Evolutionary conservation across 1,140 invertebrate genomes (phyloP), one percentile per base, ranked within the genome.

Genomic region (Sitophilus oryzae): DNA sequence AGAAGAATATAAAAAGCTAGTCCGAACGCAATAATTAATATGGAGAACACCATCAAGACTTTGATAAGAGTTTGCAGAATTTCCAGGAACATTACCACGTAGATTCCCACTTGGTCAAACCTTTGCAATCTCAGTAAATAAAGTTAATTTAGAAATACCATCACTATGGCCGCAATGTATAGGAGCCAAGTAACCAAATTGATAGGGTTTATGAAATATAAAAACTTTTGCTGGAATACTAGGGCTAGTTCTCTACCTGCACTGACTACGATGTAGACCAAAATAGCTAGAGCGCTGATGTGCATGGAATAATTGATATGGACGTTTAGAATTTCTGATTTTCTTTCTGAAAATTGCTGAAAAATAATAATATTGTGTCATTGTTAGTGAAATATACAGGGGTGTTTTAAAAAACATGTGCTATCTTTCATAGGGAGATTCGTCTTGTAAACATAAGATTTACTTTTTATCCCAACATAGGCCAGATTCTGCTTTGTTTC

Each of bases 11-110:
- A 89, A 71, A 94, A 93, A 1, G 88, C 80, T 43, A 93, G 70
- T 10, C 89, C 89, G 73, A 94, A 94, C 1, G 90, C 91, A 46
- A 93, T 86, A 48, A 94, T 88, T 18, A 93, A 76, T 58, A 93
- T 89, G 2, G 88, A 93, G 69, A 93, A 94, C 6, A 93, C 84
- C 69, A 89, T 76, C 10, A 93, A 71, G 3, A 92, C 91, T 76
- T 89, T 88, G 8, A 93, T 82, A 1, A 94, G 76, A 0, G 91
- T 93, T 66, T 88, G 84, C 46, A 93, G 70, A 25, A 93, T 93
- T 73, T 93, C 90, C 55, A 92, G 72, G 66, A 93, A 93, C 90
- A 93, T 93, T 3, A 93, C 89, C 5, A 93, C 88, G 68, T 93
- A 93, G 51, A 93, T 91, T 47, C 91, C 91, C 41, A 91, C 82